Percentiles rank a stretch among this genome's conserved stretches.
Conservation (phyloP, 2,888 invertebrate species). For the Drosophila infuscata region DNA sequence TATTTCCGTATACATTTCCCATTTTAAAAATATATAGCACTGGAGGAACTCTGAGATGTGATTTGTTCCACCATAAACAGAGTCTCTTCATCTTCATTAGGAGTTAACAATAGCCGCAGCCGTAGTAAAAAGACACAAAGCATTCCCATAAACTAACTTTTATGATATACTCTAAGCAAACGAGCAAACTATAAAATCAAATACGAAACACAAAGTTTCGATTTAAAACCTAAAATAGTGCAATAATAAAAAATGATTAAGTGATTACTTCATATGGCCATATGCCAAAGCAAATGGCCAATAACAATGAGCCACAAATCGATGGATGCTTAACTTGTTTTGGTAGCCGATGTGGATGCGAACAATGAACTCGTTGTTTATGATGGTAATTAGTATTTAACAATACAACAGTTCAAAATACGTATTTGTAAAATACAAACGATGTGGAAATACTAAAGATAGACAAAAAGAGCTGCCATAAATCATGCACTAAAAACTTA, state of each 20-base stretch:
- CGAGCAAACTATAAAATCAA: conserved; percentile 3
- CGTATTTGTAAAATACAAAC: conserved; percentile 43
- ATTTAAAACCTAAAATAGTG: conserved; percentile 25
- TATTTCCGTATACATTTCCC: conserved; percentile 4
- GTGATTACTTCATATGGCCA: conserved; percentile 56
- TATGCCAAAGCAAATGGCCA: conserved; percentile 31
- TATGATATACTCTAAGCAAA: conserved; percentile 32
- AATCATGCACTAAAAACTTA: conserved; percentile 53
- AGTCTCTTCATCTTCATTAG: conserved; percentile 53
- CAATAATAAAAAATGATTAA: conserved; percentile 66
- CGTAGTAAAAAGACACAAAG: conserved; percentile 1
- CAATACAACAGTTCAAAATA: conserved; percentile 39
- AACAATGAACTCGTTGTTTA: conserved; percentile 52
- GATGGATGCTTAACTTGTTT: conserved; percentile 32
- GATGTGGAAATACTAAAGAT: conserved; percentile 18
- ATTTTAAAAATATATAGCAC: conserved; percentile 9
- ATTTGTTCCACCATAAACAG: conserved; percentile 26
- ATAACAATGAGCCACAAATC: conserved; percentile 27
- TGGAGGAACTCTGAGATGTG: background rate
- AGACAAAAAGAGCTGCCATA: conserved; percentile 49
- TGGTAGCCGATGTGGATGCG: conserved; percentile 14
- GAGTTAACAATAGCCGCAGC: conserved; percentile 36
- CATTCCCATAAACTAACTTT: conserved; percentile 42
- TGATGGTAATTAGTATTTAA: conserved; percentile 64
- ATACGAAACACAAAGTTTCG: conserved; percentile 29